Evolutionary conservation across 37 sponge, comb jelly and placozoan species (phyloP).

Genomic region (Geodia barretti): DNA sequence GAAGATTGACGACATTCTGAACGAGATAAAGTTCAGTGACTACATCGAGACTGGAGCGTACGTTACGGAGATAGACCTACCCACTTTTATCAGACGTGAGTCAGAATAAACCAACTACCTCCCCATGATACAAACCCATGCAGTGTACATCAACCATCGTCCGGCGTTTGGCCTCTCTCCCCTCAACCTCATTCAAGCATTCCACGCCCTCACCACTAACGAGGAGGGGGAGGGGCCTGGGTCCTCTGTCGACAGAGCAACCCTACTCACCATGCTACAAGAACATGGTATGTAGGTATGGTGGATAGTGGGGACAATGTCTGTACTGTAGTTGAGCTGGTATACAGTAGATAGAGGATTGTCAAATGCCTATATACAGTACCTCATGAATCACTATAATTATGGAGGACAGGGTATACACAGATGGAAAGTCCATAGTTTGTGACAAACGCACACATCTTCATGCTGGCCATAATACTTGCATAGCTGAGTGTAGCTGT

Average conservation of each 20-base stretch:
- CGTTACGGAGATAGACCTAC: constrained; percentile 76
- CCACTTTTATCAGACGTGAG: constrained; percentile 80
- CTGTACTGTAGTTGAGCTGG: too few species aligned
- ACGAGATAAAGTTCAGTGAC: constrained; percentile 96
- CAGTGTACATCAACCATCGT: constrained; percentile 96
- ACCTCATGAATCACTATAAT: too few species aligned
- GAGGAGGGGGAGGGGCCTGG: constrained; percentile 18
- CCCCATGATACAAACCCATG: neutral
- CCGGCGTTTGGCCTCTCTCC: constrained; percentile 93
- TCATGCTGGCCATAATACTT: too few species aligned
- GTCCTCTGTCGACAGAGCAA: constrained; percentile 49
- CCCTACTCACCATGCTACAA: constrained; percentile 76
- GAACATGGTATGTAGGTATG: constrained; percentile 54
- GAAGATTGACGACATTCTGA: constrained; percentile 91
- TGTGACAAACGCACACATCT: too few species aligned
- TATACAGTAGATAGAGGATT: too few species aligned
- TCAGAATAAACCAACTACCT: neutral
- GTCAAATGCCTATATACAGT: too few species aligned
- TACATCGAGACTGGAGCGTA: constrained; percentile 86
- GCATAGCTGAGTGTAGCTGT: too few species aligned
- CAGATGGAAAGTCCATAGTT: too few species aligned
- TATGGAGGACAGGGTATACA: too few species aligned
- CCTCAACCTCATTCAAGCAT: constrained; percentile 62
- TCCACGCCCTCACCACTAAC: constrained; percentile 67
- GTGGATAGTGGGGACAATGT: too few species aligned